phyloP scores from a whole-genome alignment of 2,797 vertebrate species.

The Dallia pectoralis region DNA sequence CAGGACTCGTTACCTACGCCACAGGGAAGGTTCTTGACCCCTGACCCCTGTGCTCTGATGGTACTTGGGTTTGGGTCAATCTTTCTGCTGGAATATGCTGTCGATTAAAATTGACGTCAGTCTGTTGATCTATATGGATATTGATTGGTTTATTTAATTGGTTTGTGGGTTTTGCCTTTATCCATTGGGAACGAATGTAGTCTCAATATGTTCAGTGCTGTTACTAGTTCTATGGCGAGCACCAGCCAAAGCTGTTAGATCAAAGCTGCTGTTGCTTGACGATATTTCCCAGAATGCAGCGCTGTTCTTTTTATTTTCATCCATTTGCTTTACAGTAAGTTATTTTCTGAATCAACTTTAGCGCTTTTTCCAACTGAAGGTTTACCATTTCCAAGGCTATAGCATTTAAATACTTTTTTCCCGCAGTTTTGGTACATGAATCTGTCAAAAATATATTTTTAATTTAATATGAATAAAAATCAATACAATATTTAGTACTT shows the following conservation, averaged over 20 bases:
- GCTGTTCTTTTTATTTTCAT: not conserved
- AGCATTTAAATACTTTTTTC: conserved; percentile 86
- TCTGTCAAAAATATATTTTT: conserved; percentile 99
- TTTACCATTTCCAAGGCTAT: conserved; percentile 79
- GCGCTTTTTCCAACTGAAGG: conserved; percentile 31
- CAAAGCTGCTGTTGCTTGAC: not conserved
- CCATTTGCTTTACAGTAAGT: not conserved
- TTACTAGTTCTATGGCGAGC: conserved; percentile 6
- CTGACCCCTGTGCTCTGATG: not conserved
- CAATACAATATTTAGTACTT: conserved; percentile 73
- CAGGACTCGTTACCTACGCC: not conserved
- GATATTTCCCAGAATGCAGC: conserved; percentile 1
- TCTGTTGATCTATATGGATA: conserved; percentile 4
- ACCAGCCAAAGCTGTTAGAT: conserved; percentile 15
- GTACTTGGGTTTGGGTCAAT: not conserved
- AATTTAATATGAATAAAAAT: conserved; percentile 99
- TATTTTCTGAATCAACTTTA: conserved; percentile 1
- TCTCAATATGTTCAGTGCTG: conserved; percentile 10
- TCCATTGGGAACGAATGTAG: conserved; percentile 13
- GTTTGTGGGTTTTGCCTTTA: not conserved
- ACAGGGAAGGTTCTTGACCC: not conserved
- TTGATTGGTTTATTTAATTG: not conserved
- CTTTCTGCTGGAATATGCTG: not conserved
- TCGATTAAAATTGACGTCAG: not conserved
- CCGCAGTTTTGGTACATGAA: conserved; percentile 99